Percentiles rank a stretch among this genome's conserved stretches.
These are phyloP conservation scores for Rhopalosiphum nymphaeae DNA, from an alignment of 2,888 invertebrate genomes.

Conservation along the genomic window DNA sequence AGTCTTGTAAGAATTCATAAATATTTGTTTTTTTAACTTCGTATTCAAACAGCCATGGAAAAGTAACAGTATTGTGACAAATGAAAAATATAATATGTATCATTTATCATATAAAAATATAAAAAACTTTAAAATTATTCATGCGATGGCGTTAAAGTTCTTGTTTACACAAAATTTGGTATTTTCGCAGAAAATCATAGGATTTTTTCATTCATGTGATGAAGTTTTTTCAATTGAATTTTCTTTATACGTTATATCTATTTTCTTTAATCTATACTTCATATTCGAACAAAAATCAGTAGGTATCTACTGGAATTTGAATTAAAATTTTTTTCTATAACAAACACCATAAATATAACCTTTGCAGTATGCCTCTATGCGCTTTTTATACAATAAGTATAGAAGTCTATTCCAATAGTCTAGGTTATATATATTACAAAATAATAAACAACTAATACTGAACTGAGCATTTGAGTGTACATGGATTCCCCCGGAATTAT, in stretches of 20 bases:
- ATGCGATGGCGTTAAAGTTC: not conserved
- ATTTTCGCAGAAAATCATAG: not conserved
- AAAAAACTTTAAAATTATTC: constrained; percentile 28
- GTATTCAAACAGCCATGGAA: not conserved
- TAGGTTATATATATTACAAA: not conserved
- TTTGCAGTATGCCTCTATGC: not conserved
- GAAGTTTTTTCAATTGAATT: not conserved
- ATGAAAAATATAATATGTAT: not conserved
- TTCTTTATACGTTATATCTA: not conserved
- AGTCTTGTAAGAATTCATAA: not conserved
- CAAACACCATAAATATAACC: not conserved
- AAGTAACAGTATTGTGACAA: not conserved
- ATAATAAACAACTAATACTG: not conserved
- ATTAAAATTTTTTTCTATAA: not conserved
- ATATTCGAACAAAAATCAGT: not conserved
- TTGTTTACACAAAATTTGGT: not conserved
- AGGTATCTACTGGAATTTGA: not conserved
- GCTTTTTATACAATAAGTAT: not conserved
- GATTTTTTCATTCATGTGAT: not conserved
- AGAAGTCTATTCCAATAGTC: not conserved
- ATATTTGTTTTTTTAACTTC: not conserved
- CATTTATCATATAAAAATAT: not conserved
- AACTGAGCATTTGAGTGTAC: not conserved
- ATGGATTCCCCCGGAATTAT: not conserved
- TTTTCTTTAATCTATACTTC: not conserved